Conservation (phyloP, 2,797 vertebrate genomes). For the Chiroxiphia lanceolata region DNA sequence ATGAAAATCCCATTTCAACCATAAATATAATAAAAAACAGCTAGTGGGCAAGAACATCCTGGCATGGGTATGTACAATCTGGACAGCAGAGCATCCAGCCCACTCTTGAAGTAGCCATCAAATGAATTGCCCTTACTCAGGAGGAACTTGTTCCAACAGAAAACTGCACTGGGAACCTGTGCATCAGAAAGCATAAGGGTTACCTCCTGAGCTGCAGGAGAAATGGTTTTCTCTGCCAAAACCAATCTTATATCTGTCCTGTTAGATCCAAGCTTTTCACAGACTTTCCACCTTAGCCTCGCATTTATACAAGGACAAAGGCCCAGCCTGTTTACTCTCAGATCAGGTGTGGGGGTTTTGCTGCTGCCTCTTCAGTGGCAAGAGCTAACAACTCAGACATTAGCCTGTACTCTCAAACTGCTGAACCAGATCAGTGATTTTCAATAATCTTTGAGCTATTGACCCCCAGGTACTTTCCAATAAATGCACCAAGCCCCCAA, state of each 20-base stretch:
- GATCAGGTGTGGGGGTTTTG: not conserved
- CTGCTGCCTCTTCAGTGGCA: not conserved
- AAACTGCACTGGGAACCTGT: not conserved
- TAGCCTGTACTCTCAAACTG: not conserved
- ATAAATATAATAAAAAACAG: slow-evolving; percentile 4
- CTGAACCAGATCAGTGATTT: not conserved
- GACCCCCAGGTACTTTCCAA: not conserved
- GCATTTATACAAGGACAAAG: not conserved
- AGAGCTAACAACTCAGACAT: not conserved
- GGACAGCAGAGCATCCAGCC: not conserved
- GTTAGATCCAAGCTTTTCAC: not conserved
- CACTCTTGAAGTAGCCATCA: not conserved
- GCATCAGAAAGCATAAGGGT: not conserved
- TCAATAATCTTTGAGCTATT: not conserved
- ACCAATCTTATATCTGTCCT: not conserved
- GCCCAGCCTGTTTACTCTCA: not conserved
- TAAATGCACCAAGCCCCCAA: not conserved
- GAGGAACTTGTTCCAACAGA: slow-evolving; percentile 17
- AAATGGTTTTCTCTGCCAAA: not conserved
- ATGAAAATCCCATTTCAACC: slow-evolving; percentile 22
- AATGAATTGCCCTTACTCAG: not conserved
- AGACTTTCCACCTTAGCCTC: not conserved
- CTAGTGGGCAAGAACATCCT: not conserved
- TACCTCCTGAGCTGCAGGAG: not conserved
- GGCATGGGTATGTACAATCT: not conserved